Evolutionary conservation across 2,888 invertebrate species (phyloP).

Genomic region (Strigamia transsilvanica): DNA sequence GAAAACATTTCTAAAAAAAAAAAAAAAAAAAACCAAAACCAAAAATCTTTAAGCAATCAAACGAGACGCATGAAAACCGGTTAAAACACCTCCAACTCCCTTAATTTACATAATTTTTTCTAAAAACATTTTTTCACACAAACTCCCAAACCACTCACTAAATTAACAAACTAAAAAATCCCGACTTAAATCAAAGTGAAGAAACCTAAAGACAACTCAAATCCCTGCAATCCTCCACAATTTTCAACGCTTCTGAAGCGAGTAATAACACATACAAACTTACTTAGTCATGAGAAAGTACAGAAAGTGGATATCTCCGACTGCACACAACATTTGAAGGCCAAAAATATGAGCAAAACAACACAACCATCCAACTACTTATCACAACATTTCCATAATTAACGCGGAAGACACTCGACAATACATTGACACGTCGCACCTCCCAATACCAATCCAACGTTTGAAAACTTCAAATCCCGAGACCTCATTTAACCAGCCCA

Average conservation of each 20-base stretch:
- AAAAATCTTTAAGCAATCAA: too few species aligned
- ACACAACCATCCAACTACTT: neutral
- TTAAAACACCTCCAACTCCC: too few species aligned
- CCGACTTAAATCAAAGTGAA: neutral
- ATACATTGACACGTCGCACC: neutral
- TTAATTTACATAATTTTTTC: too few species aligned
- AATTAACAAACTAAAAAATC: too few species aligned
- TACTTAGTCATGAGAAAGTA: neutral
- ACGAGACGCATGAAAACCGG: too few species aligned
- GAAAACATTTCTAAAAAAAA: neutral
- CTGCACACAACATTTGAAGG: constrained; percentile 2
- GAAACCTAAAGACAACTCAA: neutral
- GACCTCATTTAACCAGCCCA: neutral
- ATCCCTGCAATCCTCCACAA: neutral
- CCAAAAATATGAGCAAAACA: neutral
- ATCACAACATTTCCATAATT: neutral
- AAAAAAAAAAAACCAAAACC: too few species aligned
- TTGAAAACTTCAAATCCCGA: neutral
- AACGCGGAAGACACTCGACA: neutral
- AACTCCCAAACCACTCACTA: too few species aligned
- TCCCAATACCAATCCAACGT: neutral
- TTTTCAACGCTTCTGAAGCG: constrained; percentile 27
- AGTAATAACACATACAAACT: neutral
- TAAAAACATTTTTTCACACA: too few species aligned
- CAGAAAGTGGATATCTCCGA: neutral